Evolutionary conservation across 2,888 invertebrate species (phyloP).

Genomic region (Gari tellinella): DNA sequence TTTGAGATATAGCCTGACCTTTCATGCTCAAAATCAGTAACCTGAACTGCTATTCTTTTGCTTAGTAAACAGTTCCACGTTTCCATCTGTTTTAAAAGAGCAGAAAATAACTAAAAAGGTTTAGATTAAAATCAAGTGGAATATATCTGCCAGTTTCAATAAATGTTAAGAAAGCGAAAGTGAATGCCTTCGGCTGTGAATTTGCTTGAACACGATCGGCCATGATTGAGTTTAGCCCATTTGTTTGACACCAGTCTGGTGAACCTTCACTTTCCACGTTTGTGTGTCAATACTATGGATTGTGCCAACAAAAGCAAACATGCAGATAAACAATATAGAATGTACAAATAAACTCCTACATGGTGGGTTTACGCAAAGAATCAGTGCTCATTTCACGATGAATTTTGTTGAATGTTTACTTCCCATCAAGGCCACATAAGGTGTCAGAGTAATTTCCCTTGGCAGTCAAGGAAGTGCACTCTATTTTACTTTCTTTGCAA

Average conservation of each 20-base stretch:
- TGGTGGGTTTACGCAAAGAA: background rate
- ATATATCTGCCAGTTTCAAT: too few species aligned
- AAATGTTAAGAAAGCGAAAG: too few species aligned
- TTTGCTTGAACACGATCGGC: too few species aligned
- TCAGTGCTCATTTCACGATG: background rate
- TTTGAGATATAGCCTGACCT: too few species aligned
- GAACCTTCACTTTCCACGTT: background rate
- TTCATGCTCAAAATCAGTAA: too few species aligned
- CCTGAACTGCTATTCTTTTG: too few species aligned
- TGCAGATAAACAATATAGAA: background rate
- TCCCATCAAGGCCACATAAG: conserved; percentile 3
- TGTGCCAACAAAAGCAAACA: background rate
- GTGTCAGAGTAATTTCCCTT: conserved; percentile 41
- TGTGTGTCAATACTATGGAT: background rate
- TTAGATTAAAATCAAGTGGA: too few species aligned
- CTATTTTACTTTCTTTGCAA: conserved; percentile 18
- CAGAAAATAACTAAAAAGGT: too few species aligned
- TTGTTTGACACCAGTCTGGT: background rate
- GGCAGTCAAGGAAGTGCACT: conserved; percentile 44
- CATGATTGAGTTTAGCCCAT: too few species aligned
- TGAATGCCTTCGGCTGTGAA: too few species aligned
- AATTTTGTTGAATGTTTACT: background rate
- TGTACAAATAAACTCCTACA: background rate
- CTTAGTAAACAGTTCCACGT: too few species aligned
- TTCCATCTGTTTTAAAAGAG: too few species aligned